Evolutionary conservation across 2,797 vertebrate genomes (phyloP).

Genomic region (Premnoplex brunnescens): DNA sequence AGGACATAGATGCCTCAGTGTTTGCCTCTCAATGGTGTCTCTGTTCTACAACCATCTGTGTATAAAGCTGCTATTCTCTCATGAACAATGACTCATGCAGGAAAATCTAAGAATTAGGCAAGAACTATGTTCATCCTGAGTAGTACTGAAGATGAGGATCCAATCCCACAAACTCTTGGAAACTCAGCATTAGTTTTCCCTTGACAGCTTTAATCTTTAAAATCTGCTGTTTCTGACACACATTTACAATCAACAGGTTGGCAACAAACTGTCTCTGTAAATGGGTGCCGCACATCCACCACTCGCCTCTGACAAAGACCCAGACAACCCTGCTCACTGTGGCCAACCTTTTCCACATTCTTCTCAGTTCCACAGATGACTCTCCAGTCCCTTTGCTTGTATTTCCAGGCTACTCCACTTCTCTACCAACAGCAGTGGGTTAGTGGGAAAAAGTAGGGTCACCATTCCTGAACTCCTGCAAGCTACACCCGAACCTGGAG

Average conservation of each 20-base stretch:
- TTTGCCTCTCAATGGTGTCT: constrained; percentile 84
- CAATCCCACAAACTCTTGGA: constrained; percentile 34
- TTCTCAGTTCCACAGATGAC: not conserved
- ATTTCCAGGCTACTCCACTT: not conserved
- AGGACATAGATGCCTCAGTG: constrained; percentile 45
- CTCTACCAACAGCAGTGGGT: not conserved
- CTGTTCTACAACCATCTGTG: constrained; percentile 78
- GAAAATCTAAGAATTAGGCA: constrained; percentile 59
- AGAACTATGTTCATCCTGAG: constrained; percentile 79
- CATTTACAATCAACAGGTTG: not conserved
- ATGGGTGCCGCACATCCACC: not conserved
- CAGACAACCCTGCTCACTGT: not conserved
- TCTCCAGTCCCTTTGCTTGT: not conserved
- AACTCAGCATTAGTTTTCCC: constrained; percentile 38
- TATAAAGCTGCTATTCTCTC: constrained; percentile 85
- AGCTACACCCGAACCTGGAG: not conserved
- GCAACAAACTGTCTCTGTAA: not conserved
- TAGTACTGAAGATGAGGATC: constrained; percentile 26
- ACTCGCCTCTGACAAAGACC: not conserved
- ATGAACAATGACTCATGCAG: constrained; percentile 80
- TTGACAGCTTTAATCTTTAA: constrained; percentile 39
- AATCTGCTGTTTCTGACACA: not conserved
- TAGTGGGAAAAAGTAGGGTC: not conserved
- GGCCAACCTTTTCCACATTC: not conserved
- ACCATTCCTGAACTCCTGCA: not conserved